Conservation (phyloP, 2,888 invertebrate species). For the Alviniconcha strummeri region DNA sequence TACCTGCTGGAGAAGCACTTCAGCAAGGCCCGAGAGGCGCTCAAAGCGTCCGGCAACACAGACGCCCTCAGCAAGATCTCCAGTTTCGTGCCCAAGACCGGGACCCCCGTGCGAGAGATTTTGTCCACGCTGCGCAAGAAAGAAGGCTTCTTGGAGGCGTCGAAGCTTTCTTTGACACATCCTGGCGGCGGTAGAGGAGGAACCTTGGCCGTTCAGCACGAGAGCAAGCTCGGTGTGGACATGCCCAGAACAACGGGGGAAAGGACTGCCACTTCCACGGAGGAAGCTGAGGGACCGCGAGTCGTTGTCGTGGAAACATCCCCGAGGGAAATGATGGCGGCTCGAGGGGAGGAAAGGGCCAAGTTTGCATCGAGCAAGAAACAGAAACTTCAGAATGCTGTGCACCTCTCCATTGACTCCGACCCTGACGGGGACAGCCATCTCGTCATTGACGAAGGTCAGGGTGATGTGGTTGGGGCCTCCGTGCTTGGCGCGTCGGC, state of each 20-base stretch:
- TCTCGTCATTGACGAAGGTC: conserved; percentile 40
- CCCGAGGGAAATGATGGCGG: too few species aligned
- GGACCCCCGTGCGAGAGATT: conserved; percentile 19
- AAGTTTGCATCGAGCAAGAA: conserved; percentile 13
- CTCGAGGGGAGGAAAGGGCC: too few species aligned
- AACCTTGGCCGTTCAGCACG: too few species aligned
- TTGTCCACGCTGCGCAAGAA: conserved; percentile 3
- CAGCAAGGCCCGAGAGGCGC: not conserved
- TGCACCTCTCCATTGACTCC: conserved; percentile 24
- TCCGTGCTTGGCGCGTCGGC: not conserved
- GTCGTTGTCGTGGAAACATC: not conserved
- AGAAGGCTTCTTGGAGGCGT: not conserved
- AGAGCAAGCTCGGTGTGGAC: too few species aligned
- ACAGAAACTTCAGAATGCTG: conserved; percentile 24
- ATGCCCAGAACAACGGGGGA: too few species aligned
- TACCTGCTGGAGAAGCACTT: conserved; percentile 13
- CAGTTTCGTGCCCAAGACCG: conserved; percentile 20
- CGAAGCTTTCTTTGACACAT: not conserved
- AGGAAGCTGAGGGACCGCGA: too few species aligned
- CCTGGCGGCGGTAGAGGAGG: not conserved
- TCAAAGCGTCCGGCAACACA: not conserved
- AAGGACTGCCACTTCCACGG: too few species aligned
- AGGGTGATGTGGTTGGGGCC: not conserved
- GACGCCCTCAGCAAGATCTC: not conserved
- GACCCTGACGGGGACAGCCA: conserved; percentile 35